These are phyloP conservation scores for Urocolius indicus DNA, from an alignment of 2,113 vertebrate genomes.

Conservation along the genomic window DNA sequence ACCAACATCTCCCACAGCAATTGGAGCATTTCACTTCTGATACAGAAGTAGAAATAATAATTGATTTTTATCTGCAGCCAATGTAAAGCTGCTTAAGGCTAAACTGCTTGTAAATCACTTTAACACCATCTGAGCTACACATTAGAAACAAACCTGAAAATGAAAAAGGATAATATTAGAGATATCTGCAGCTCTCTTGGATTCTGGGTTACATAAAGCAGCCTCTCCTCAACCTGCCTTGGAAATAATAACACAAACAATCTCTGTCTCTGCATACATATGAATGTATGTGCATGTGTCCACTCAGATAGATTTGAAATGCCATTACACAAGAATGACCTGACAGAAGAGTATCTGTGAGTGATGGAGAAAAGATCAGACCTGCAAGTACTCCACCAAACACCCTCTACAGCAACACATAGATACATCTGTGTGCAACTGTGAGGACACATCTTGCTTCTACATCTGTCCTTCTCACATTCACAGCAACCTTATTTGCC, in stretches of 20 bases:
- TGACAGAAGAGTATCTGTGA: not conserved
- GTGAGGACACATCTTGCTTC: rapidly evolving
- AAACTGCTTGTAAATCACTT: slow-evolving; percentile 48
- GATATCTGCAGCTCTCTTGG: not conserved
- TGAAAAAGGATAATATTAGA: slow-evolving; percentile 20
- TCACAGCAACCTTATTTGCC: not conserved
- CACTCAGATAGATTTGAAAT: rapidly evolving
- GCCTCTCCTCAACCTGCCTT: not conserved
- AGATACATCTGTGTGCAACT: not conserved
- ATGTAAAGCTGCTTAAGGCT: slow-evolving; percentile 23
- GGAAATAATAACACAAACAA: not conserved
- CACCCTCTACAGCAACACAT: not conserved
- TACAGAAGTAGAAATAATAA: slow-evolving; percentile 44
- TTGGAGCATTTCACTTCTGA: slow-evolving; percentile 9
- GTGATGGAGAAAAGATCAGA: not conserved
- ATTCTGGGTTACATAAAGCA: not conserved
- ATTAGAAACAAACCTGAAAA: slow-evolving; percentile 50
- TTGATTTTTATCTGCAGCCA: slow-evolving; percentile 49
- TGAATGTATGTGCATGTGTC: not conserved
- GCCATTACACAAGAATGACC: rapidly evolving
- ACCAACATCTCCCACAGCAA: not conserved
- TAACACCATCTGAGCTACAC: not conserved
- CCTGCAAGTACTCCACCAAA: not conserved
- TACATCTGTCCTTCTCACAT: not conserved
- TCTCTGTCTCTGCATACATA: not conserved